Evolutionary conservation across 2,888 invertebrate species (phyloP).

Genomic region (Clanis bilineata): DNA sequence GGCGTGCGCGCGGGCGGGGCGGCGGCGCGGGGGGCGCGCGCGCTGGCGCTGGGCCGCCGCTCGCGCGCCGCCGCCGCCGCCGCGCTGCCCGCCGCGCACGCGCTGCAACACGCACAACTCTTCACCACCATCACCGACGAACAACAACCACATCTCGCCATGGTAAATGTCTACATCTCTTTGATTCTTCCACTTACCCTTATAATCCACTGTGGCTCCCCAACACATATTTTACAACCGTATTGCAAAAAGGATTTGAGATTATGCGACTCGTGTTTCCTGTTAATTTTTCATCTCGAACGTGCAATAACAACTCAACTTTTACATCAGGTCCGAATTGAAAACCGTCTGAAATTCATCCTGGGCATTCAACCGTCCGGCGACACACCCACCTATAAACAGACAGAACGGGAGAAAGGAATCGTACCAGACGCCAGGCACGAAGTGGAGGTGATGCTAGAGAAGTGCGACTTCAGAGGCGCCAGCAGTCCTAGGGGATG

Average conservation of each 20-base stretch:
- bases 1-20: conserved; percentile 11
- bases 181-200: no score
- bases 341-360: conserved; percentile 59
- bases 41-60: conserved; percentile 34
- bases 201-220: no score
- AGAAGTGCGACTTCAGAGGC: conserved; percentile 42
- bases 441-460: conserved; percentile 59
- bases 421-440: conserved; percentile 41
- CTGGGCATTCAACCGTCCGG: conserved; percentile 50
- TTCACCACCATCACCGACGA: conserved; percentile 25
- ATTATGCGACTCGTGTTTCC: no score
- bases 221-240: no score
- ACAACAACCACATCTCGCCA: conserved; percentile 36
- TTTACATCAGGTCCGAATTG: conserved; percentile 52
- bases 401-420: conserved; percentile 22
- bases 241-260: no score
- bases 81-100: conserved; percentile 25
- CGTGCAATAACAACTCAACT: background rate
- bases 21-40: conserved; percentile 18
- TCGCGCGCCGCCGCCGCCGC: conserved; percentile 33
- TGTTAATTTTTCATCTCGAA: no score
- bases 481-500: conserved; percentile 48
- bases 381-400: conserved; percentile 29
- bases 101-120: conserved; percentile 18
- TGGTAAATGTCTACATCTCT: conserved; percentile 37